phyloP scores from a whole-genome alignment of 2,797 vertebrate genomes.

The Notolabrus celidotus region DNA sequence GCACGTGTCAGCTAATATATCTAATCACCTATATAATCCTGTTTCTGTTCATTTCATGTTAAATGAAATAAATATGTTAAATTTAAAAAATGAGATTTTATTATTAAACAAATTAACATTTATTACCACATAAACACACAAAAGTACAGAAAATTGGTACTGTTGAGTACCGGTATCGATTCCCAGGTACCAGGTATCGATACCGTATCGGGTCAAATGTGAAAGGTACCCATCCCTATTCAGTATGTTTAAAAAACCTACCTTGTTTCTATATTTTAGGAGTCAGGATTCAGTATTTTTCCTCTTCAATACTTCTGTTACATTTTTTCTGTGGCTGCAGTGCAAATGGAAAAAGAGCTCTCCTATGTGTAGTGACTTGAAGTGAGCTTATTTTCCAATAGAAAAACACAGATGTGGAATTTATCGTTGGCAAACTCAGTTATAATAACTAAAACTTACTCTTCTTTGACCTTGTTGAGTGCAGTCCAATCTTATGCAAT shows the following conservation, averaged over 20 bases:
- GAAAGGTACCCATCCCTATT: no score
- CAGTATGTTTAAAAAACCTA: not conserved
- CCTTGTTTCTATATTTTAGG: conserved; percentile 5
- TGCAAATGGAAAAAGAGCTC: conserved; percentile 38
- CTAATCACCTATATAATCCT: no score
- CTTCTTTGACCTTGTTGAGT: conserved; percentile 14
- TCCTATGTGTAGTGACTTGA: conserved; percentile 8
- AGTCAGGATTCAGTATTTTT: conserved; percentile 23
- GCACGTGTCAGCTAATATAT: no score
- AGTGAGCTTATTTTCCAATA: conserved; percentile 6
- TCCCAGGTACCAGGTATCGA: no score
- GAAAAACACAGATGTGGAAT: conserved; percentile 25
- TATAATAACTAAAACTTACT: conserved; percentile 21
- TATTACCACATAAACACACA: no score
- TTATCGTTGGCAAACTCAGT: conserved; percentile 33
- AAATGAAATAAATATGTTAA: no score
- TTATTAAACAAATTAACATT: no score
- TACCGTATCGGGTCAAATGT: no score
- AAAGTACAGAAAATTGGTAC: no score
- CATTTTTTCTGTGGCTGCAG: conserved; percentile 11
- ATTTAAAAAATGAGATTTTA: no score
- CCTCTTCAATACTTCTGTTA: not conserved
- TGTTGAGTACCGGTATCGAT: no score
- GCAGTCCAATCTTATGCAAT: not conserved
- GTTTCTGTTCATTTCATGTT: no score